Conservation (phyloP, 1,140 invertebrate species). For the Lordiphosa clarofinis region DNA sequence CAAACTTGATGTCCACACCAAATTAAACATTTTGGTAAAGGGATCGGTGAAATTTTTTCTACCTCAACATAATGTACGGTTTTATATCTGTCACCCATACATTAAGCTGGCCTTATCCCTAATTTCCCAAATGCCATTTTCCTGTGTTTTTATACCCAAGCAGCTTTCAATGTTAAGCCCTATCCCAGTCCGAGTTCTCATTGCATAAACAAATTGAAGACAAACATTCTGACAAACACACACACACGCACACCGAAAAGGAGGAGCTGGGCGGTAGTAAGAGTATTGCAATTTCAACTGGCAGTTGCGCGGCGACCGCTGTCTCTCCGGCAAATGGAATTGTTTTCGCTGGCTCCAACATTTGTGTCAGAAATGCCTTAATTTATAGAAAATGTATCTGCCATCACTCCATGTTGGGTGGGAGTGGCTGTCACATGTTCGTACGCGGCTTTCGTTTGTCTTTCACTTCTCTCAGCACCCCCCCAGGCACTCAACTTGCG, state of each 20-base stretch:
- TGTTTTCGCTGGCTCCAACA: conserved; percentile 47
- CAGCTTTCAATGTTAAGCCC: conserved; percentile 42
- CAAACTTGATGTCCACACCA: too few species aligned
- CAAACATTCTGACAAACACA: conserved; percentile 30
- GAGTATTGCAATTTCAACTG: conserved; percentile 39
- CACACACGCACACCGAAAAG: conserved; percentile 1
- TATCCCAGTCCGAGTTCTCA: conserved; percentile 19
- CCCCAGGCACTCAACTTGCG: conserved; percentile 17
- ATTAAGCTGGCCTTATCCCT: too few species aligned
- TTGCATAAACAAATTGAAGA: conserved; percentile 56
- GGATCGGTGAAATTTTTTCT: too few species aligned
- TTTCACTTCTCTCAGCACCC: conserved; percentile 41
- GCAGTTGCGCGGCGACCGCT: conserved; percentile 28
- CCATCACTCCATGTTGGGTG: conserved; percentile 26
- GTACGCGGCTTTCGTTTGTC: conserved; percentile 52
- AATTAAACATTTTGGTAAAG: too few species aligned
- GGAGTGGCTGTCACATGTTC: conserved; percentile 37
- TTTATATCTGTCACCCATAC: too few species aligned
- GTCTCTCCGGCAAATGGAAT: conserved; percentile 52
- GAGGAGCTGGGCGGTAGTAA: conserved; percentile 1
- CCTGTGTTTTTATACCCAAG: neutral
- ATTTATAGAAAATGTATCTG: conserved; percentile 70
- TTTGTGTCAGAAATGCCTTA: conserved; percentile 57
- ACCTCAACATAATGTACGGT: too few species aligned
- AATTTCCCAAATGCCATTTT: conserved; percentile 17